phyloP scores from a whole-genome alignment of 1,140 invertebrate genomes.

The Drosophila nebulosa region DNA sequence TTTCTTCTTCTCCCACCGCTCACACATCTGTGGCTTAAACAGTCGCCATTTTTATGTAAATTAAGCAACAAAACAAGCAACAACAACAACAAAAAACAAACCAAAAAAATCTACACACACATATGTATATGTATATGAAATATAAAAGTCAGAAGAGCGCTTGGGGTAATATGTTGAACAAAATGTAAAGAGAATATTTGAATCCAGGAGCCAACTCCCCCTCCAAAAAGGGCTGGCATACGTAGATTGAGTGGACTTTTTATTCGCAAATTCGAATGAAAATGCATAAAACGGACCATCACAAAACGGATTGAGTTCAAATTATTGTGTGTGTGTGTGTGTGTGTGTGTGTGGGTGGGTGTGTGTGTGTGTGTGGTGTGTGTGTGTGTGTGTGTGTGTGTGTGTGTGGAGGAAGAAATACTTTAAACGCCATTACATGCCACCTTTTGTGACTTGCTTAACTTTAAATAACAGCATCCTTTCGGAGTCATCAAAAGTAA shows the following conservation, averaged over 20 bases:
- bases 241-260: neutral
- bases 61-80: slow-evolving; percentile 39
- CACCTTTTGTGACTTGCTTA: too few species aligned
- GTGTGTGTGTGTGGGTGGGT: too few species aligned
- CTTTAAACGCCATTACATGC: neutral
- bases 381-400: too few species aligned
- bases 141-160: neutral
- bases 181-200: neutral
- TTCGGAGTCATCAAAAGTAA: too few species aligned
- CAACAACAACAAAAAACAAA: slow-evolving; percentile 3
- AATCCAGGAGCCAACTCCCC: neutral
- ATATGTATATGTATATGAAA: neutral
- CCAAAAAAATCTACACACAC: neutral
- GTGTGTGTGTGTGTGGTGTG: too few species aligned
- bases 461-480: too few species aligned
- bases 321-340: too few species aligned
- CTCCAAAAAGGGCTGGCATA: too few species aligned
- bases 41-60: slow-evolving; percentile 59
- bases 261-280: neutral
- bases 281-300: neutral
- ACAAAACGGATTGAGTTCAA: neutral
- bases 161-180: neutral
- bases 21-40: slow-evolving; percentile 48
- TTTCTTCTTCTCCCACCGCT: slow-evolving; percentile 25
- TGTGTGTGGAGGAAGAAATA: neutral